Percentiles rank a stretch among this genome's conserved stretches.
These are phyloP conservation scores for Danaus melanippus DNA, from an alignment of 1,140 invertebrate species.

Conservation along the genomic window DNA sequence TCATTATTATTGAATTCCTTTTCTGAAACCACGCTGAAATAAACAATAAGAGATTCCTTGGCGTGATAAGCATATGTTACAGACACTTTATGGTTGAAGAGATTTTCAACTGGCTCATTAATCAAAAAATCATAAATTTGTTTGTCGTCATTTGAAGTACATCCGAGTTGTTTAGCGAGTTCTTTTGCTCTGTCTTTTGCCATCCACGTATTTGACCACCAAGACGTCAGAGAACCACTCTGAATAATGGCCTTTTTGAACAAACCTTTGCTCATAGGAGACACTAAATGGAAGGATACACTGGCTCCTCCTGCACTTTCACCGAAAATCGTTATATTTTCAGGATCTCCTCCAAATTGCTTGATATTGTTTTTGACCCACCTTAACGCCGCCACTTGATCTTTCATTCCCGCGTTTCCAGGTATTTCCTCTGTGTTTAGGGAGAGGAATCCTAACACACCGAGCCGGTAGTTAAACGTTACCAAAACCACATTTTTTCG, in stretches of 20 bases:
- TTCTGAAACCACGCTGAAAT: conserved; percentile 29
- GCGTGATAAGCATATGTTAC: conserved; percentile 15
- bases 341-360: conserved; percentile 77
- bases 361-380: conserved; percentile 78
- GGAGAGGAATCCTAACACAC: conserved; percentile 42
- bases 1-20: conserved; percentile 32
- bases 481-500: conserved; percentile 77
- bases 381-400: conserved; percentile 75
- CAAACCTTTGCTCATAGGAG: conserved; percentile 55
- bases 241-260: conserved; percentile 37
- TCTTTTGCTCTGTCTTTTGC: conserved; percentile 27
- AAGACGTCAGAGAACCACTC: conserved; percentile 27
- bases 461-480: conserved; percentile 35
- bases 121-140: conserved; percentile 31
- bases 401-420: conserved; percentile 79
- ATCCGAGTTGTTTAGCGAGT: conserved; percentile 32
- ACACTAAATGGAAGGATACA: conserved; percentile 59
- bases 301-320: conserved; percentile 72
- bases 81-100: conserved; percentile 16
- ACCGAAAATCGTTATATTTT: conserved; percentile 75
- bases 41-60: conserved; percentile 8
- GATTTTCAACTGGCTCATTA: conserved; percentile 20
- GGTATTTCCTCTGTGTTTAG: conserved; percentile 73
- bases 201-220: conserved; percentile 20
- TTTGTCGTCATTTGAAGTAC: conserved; percentile 22